Conservation (phyloP, 2,888 invertebrate species). For the Cerastis rubricosa region DNA sequence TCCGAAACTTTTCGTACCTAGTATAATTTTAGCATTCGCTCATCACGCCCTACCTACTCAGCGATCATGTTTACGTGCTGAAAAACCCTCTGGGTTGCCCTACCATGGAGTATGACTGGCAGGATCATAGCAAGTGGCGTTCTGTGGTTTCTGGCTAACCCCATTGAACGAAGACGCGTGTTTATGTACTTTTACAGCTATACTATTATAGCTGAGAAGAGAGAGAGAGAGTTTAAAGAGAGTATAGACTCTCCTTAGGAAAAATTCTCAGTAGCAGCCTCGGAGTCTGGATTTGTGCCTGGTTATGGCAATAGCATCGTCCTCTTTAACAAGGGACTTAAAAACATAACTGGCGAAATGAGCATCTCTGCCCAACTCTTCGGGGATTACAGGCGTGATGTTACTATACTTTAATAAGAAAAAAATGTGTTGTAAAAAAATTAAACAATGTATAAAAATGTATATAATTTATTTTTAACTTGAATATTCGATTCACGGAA, state of each 20-base stretch:
- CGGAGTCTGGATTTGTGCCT: neutral
- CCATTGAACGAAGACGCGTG: neutral
- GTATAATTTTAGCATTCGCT: neutral
- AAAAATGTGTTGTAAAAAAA: neutral
- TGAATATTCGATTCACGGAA: slow-evolving; percentile 47
- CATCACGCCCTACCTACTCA: neutral
- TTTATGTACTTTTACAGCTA: neutral
- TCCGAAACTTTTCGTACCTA: neutral
- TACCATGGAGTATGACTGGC: neutral
- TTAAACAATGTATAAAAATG: slow-evolving; percentile 14
- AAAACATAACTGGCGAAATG: neutral
- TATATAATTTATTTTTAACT: slow-evolving; percentile 44
- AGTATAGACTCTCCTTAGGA: neutral
- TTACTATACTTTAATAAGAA: neutral
- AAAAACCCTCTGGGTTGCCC: neutral
- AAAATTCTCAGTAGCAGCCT: neutral
- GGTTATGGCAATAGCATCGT: neutral
- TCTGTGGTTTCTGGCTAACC: too few species aligned
- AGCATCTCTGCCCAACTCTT: neutral
- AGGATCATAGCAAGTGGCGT: too few species aligned
- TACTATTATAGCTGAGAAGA: too few species aligned
- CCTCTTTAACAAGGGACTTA: neutral
- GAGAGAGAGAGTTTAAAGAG: too few species aligned
- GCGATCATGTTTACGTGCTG: neutral
- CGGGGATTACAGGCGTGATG: neutral